Conservation (phyloP, 2,113 vertebrate species). For the Larimichthys polyactis region DNA sequence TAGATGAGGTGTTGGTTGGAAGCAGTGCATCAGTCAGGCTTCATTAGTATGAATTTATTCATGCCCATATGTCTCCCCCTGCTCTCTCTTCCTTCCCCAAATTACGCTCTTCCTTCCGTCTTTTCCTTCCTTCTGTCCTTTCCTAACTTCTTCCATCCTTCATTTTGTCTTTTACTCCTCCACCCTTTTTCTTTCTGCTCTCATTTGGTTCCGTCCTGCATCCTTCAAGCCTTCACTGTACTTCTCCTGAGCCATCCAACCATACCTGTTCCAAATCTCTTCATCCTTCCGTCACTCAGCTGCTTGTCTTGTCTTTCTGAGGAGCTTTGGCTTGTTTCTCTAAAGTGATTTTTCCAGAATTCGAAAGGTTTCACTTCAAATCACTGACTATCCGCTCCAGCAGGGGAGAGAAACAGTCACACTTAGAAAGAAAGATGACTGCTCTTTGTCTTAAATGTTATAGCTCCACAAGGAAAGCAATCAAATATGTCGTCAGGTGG, state of each 20-base stretch:
- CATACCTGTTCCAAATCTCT: slow-evolving; percentile 43
- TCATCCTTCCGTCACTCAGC: slow-evolving; percentile 49
- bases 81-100: slow-evolving; percentile 46
- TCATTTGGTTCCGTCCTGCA: background rate
- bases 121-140: slow-evolving; percentile 34
- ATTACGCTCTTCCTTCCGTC: slow-evolving; percentile 32
- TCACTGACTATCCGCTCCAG: slow-evolving; percentile 21
- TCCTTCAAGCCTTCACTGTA: background rate
- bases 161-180: background rate
- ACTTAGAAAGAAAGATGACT: slow-evolving; percentile 21
- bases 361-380: slow-evolving; percentile 57
- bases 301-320: slow-evolving; percentile 32
- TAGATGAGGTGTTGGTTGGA: slow-evolving; percentile 84
- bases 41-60: slow-evolving; percentile 86
- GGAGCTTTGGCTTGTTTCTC: slow-evolving; percentile 56
- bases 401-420: slow-evolving; percentile 17
- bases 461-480: slow-evolving; percentile 19
- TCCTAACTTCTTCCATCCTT: slow-evolving; percentile 40
- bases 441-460: slow-evolving; percentile 43
- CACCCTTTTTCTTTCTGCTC: too few relatives aligned
- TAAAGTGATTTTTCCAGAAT: slow-evolving; percentile 56
- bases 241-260: slow-evolving; percentile 4
- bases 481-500: background rate
- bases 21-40: slow-evolving; percentile 80
- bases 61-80: slow-evolving; percentile 78